Base-by-base conservation (phyloP, 2,113 vertebrate species). In the Callopanchax toddi region DNA sequence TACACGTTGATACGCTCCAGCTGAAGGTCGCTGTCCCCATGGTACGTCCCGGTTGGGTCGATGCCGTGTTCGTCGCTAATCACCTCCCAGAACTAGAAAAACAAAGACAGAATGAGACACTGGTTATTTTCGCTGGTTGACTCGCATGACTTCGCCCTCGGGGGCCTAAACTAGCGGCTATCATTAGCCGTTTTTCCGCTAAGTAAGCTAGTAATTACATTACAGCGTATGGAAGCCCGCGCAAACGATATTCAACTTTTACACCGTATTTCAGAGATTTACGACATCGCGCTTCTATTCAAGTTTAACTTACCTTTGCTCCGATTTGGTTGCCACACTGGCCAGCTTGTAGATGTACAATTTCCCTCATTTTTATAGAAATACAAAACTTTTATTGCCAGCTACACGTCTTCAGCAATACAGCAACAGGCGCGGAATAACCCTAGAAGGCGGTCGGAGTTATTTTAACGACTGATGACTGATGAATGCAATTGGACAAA, bases 61-160 rank as follows among this genome's bases (percentile, higher is more conserved):
- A 86, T 88, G 26, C 86, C 83, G 43, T 88, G 86, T 40, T 88
- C 83, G 51, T 88, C 86, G 45, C 83, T 86, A 12, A 88, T 86
- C 0, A 88, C 86, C 62, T 88, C 86, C 86, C 86, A 88, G 63
- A 88, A 87, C 81, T 87, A n/a, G 2, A 72, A 15, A 0, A 0
- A 13, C n/a, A 11, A 48, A 25, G 36, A 44, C 1, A 60, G 1
- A 26, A 44, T 26, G 11, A n/a, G n/a, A 8, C 54, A 23, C 29
- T 3, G 2, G 12, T 54, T 44, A 29, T 34, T 60, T 18, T 3
- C 21, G 13, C 21, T 3, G 20, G 25, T 4, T 56, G 12, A 15
- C 21, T 34, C 26, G 11, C 11, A 11, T 7, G 11, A 58, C 8
- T 22, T 40, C 10, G 44, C 6, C 60, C 0, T 1, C 1, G 17